Percentiles rank a stretch among this genome's conserved stretches.
phyloP scores from a whole-genome alignment of 2,797 vertebrate species.

The Agapornis canus region DNA sequence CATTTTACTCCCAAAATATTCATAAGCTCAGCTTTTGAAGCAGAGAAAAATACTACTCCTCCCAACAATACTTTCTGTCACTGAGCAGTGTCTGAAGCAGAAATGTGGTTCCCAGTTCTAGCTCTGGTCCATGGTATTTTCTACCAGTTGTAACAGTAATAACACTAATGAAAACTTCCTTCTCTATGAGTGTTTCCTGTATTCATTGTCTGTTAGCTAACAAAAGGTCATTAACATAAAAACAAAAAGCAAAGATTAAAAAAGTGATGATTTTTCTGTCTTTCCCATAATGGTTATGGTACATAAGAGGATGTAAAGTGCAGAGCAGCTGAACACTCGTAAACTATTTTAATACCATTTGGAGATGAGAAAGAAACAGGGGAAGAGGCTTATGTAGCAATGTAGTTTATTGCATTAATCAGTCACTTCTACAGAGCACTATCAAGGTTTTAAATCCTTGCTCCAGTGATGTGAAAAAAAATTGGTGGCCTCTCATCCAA shows the following conservation, averaged over 20 bases:
- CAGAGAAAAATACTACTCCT: background rate
- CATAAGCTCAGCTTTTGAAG: background rate
- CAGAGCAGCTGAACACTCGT: constrained; percentile 25
- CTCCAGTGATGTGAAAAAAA: background rate
- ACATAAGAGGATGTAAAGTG: background rate
- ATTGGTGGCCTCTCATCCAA: background rate
- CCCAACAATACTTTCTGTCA: background rate
- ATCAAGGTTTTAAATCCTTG: background rate
- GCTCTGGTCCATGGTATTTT: background rate
- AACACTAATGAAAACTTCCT: background rate
- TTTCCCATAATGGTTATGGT: background rate
- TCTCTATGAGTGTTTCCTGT: background rate
- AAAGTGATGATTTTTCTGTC: background rate
- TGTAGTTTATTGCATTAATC: constrained; percentile 34
- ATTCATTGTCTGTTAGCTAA: background rate
- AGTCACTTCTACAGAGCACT: background rate
- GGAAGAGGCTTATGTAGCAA: background rate
- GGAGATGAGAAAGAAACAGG: constrained; percentile 1
- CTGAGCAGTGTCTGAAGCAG: background rate
- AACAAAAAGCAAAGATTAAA: constrained; percentile 7
- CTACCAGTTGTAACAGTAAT: background rate
- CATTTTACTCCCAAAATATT: background rate
- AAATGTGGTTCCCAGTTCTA: background rate
- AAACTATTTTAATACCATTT: constrained; percentile 48
- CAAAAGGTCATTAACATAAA: constrained; percentile 5